Percentiles rank a stretch among this genome's conserved stretches.
Evolutionary conservation across 2,888 invertebrate species (phyloP).

Genomic region (Amiota communis): DNA sequence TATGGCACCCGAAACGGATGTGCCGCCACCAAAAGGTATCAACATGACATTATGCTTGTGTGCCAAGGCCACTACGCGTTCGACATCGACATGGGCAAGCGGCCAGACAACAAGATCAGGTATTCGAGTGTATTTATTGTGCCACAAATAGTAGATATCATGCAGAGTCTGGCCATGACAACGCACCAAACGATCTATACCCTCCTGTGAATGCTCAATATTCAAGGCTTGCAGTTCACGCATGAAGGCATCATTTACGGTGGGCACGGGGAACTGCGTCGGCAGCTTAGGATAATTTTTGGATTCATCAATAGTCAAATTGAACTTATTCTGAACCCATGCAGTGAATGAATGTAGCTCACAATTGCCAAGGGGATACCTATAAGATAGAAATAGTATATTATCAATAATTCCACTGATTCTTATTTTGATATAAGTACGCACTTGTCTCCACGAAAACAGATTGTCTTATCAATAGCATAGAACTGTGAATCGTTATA

Average conservation of each 20-base stretch:
- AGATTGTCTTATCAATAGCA: constrained; percentile 77
- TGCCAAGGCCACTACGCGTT: constrained; percentile 84
- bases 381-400: constrained; percentile 63
- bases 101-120: constrained; percentile 98
- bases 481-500: constrained; percentile 94
- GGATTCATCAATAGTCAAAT: constrained; percentile 76
- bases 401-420: background rate
- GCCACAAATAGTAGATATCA: constrained; percentile 86
- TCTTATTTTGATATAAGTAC: constrained; percentile 44
- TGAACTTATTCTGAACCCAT: constrained; percentile 85
- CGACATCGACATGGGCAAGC: constrained; percentile 87
- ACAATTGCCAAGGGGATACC: constrained; percentile 83
- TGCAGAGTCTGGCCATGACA: constrained; percentile 95
- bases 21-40: constrained; percentile 96
- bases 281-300: constrained; percentile 76
- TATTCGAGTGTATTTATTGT: constrained; percentile 84
- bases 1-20: constrained; percentile 91
- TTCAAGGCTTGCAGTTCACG: constrained; percentile 75
- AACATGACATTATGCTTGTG: constrained; percentile 83
- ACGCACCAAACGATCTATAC: constrained; percentile 88
- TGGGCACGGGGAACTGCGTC: constrained; percentile 79
- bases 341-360: constrained; percentile 84
- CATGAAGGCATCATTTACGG: constrained; percentile 77
- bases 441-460: constrained; percentile 91
- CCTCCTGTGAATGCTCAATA: constrained; percentile 81